Percentiles rank a stretch among this genome's conserved stretches.
Conservation (phyloP, 1,140 invertebrate genomes). For the Drosophila biarmipes region DNA sequence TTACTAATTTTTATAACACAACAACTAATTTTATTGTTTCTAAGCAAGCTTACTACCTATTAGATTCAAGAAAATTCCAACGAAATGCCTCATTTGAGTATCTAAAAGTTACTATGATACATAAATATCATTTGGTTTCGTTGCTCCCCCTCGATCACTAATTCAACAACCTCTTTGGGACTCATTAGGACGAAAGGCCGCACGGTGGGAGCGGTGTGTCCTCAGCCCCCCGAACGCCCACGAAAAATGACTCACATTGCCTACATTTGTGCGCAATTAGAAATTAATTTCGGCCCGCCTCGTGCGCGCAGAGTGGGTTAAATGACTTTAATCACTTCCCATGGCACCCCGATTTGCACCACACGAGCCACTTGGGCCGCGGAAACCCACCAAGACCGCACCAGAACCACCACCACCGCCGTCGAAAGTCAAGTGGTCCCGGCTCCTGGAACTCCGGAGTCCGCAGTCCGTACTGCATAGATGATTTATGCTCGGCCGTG, state of each 20-base stretch:
- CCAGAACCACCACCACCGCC: slow-evolving; percentile 4
- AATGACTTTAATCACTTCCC: slow-evolving; percentile 83
- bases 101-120: no score
- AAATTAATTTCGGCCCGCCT: slow-evolving; percentile 71
- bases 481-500: slow-evolving; percentile 76
- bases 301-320: slow-evolving; percentile 70
- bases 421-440: slow-evolving; percentile 28
- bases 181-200: neutral
- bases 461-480: neutral
- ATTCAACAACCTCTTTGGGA: neutral
- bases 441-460: neutral
- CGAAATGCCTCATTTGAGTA: neutral
- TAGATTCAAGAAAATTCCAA: neutral
- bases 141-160: neutral
- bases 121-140: no score
- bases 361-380: slow-evolving; percentile 25
- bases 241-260: slow-evolving; percentile 43
- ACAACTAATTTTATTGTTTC: no score
- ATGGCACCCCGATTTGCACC: slow-evolving; percentile 47
- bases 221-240: neutral
- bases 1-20: no score
- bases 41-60: neutral
- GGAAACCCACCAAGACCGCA: neutral
- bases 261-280: slow-evolving; percentile 79
- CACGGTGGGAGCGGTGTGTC: neutral